phyloP scores from a whole-genome alignment of 2,888 invertebrate genomes.

The Cyclophora punctaria region DNA sequence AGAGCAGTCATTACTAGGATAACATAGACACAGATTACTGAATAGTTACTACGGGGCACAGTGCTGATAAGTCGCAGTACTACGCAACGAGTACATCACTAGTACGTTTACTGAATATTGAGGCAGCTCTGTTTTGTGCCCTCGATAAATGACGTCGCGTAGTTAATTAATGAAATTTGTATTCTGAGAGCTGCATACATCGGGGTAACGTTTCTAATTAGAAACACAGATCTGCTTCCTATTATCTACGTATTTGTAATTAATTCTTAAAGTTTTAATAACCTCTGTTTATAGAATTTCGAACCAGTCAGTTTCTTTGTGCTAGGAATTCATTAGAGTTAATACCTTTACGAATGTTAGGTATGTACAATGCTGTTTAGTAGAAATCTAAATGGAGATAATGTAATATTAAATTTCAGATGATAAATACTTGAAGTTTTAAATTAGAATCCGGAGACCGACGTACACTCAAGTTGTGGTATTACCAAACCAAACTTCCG shows the following conservation, averaged over 20 bases:
- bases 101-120: slow-evolving; percentile 9
- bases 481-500: slow-evolving; percentile 13
- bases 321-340: no score
- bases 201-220: slow-evolving; percentile 6
- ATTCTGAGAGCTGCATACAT: slow-evolving; percentile 23
- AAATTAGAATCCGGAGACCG: neutral
- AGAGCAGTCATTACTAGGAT: no score
- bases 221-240: slow-evolving; percentile 6
- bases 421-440: no score
- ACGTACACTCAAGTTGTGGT: slow-evolving; percentile 10
- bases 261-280: slow-evolving; percentile 4
- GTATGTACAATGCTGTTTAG: no score
- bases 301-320: no score
- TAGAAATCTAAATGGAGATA: neutral
- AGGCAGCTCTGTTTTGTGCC: slow-evolving; percentile 8
- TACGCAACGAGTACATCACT: neutral
- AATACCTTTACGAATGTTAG: no score
- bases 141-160: neutral
- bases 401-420: no score
- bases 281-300: neutral
- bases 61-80: no score
- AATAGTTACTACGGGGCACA: no score
- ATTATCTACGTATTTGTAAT: slow-evolving; percentile 8
- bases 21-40: no score
- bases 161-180: slow-evolving; percentile 42